Evolutionary conservation across 2,888 invertebrate species (phyloP).

Genomic region (Rhaphigaster nebulosa): DNA sequence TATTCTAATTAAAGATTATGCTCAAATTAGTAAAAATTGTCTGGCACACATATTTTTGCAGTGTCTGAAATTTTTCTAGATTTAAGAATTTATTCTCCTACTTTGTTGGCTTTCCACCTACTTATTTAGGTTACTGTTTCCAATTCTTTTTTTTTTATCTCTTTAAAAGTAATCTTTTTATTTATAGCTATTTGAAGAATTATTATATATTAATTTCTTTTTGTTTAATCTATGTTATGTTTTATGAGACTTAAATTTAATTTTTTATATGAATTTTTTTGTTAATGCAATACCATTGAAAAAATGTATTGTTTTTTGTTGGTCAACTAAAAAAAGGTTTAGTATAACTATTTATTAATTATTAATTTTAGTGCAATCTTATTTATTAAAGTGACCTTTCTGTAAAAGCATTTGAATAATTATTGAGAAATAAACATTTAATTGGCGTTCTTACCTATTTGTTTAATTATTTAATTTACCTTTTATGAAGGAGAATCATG

Average conservation of each 20-base stretch:
- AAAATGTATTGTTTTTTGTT: constrained; percentile 48
- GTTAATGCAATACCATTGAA: constrained; percentile 46
- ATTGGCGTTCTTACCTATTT: constrained; percentile 54
- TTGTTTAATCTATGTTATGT: constrained; percentile 29
- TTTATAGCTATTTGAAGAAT: constrained; percentile 10
- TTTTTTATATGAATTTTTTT: constrained; percentile 35
- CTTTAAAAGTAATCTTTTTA: not conserved
- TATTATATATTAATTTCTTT: constrained; percentile 35
- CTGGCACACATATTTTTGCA: constrained; percentile 57
- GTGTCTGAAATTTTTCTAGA: constrained; percentile 56
- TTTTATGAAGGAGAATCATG: too few species aligned
- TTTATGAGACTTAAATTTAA: constrained; percentile 45
- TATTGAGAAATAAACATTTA: constrained; percentile 59
- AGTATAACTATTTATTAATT: constrained; percentile 58
- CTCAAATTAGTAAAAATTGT: constrained; percentile 57
- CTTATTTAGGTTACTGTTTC: constrained; percentile 51
- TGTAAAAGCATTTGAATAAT: constrained; percentile 61
- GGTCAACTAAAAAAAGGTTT: constrained; percentile 46
- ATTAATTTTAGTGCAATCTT: constrained; percentile 61
- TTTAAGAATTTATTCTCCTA: constrained; percentile 54
- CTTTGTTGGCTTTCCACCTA: constrained; percentile 50
- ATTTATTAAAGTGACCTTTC: constrained; percentile 62
- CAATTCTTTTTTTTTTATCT: constrained; percentile 3
- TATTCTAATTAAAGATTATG: constrained; percentile 57
- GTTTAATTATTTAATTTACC: constrained; percentile 9